Base-by-base conservation (phyloP, 2,888 invertebrate species). In the Clanis bilineata region DNA sequence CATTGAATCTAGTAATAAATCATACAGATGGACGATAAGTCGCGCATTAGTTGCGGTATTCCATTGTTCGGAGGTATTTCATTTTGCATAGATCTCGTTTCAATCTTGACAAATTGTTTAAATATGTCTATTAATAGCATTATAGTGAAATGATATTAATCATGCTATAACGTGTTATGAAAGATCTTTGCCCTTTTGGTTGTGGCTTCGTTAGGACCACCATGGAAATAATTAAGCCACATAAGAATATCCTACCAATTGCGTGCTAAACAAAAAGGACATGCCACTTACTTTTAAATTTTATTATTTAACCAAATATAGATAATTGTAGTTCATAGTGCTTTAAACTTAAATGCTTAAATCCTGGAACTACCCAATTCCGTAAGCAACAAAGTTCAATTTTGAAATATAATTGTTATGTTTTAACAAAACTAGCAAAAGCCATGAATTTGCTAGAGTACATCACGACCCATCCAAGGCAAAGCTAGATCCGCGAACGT, bases 1-100 rank as follows among this genome's bases (percentile, higher is more conserved):
- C 32, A 51, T 51, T 51, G 51, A 51, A 28, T 51, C 28, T 18
- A 18, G 18, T 32, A 32, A 51, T 51, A 51, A 32, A 51, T 51
- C 51, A 51, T 45, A 45, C 4, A 51, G 18, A 51, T 51, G 18
- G 18, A 51, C 28, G 51, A 51, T 51, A 51, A 28, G 28, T 1
- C 22, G 41, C 1, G 18, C n/a, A 23, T 45, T 23, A 45, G 23
- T 25, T 45, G 28, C 32, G 32, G 51, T 51, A 51, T 51, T 51
- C 51, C 28, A 51, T 51, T 51, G 51, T 51, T 51, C 51, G 18
- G 10, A 10, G 51, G 51, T 10, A 51, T 51, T 51, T 32, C 28
- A 51, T 45, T 25, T 23, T 51, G 51, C 15, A 28, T 4, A 51
- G 51, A 51, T 32, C 51, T 32, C 10, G 28, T 32, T 51, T 18